These are phyloP conservation scores for Lymantria monacha DNA, from an alignment of 2,888 invertebrate species.

Conservation along the genomic window DNA sequence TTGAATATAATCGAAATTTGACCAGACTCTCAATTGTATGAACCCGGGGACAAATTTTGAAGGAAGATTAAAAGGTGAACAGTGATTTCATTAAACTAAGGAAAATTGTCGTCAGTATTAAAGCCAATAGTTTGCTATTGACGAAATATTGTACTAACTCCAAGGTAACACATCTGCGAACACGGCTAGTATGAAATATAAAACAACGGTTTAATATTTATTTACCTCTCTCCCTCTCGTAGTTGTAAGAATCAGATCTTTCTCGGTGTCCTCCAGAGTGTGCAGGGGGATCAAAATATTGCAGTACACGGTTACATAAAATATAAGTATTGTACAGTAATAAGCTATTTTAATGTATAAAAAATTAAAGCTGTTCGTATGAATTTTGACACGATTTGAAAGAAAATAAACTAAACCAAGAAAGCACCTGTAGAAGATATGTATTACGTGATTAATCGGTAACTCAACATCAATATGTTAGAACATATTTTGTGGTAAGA, in stretches of 20 bases:
- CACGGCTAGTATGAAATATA: background rate
- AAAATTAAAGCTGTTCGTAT: background rate
- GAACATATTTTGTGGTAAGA: no score
- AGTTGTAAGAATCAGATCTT: conserved; percentile 83
- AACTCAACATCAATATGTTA: no score
- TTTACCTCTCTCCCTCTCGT: conserved; percentile 89
- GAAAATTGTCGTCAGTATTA: no score
- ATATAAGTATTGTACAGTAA: background rate
- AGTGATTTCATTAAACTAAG: no score
- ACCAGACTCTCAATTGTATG: no score
- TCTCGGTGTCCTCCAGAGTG: conserved; percentile 70
- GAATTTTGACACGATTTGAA: background rate
- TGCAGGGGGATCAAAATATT: conserved; percentile 66
- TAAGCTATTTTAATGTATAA: background rate
- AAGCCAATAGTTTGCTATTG: no score
- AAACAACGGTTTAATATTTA: background rate
- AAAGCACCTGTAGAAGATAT: no score
- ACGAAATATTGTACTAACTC: no score
- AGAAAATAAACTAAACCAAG: background rate
- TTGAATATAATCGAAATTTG: no score
- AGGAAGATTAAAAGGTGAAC: no score
- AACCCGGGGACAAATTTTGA: no score
- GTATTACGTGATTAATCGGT: no score
- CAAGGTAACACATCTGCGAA: background rate
- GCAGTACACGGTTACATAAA: conserved; percentile 52